Conservation (phyloP, 2,113 vertebrate species). For the Cephalopholis sonnerati region DNA sequence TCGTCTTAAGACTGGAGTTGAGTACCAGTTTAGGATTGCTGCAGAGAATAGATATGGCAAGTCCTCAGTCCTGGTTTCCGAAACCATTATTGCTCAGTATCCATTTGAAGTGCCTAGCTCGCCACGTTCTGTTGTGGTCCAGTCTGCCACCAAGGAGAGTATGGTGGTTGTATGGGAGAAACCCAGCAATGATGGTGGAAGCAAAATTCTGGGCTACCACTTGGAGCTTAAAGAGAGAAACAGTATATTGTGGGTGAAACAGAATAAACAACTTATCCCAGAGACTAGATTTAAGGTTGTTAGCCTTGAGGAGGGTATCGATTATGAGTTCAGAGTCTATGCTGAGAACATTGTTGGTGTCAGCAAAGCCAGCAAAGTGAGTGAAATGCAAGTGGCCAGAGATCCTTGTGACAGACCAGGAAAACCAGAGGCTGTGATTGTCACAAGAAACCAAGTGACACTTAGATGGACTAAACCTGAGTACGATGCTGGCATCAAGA, state of each 20-base stretch:
- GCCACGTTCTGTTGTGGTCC: constrained; percentile 91
- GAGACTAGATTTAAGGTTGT: constrained; percentile 92
- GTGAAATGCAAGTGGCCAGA: constrained; percentile 93
- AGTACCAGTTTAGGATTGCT: constrained; percentile 98
- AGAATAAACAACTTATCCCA: constrained; percentile 94
- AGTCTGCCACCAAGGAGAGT: constrained; percentile 90
- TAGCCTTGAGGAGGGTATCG: constrained; percentile 96
- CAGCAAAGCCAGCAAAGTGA: constrained; percentile 93
- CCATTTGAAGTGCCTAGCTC: constrained; percentile 95
- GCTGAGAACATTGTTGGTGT: constrained; percentile 97
- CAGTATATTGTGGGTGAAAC: constrained; percentile 94
- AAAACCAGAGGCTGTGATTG: constrained; percentile 94
- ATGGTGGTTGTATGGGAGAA: constrained; percentile 96
- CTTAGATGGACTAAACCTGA: constrained; percentile 95
- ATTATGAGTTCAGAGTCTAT: constrained; percentile 97
- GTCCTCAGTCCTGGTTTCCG: constrained; percentile 91
- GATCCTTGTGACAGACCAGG: constrained; percentile 97
- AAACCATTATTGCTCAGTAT: constrained; percentile 93
- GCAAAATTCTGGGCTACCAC: constrained; percentile 95
- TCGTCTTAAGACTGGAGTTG: constrained; percentile 93
- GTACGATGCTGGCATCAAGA: constrained; percentile 95
- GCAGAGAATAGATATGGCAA: constrained; percentile 99
- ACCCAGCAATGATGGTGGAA: constrained; percentile 95
- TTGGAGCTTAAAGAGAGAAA: constrained; percentile 97
- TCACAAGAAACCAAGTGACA: constrained; percentile 93